Conservation (phyloP, 2,113 vertebrate species). For the Platysteira castanea region DNA sequence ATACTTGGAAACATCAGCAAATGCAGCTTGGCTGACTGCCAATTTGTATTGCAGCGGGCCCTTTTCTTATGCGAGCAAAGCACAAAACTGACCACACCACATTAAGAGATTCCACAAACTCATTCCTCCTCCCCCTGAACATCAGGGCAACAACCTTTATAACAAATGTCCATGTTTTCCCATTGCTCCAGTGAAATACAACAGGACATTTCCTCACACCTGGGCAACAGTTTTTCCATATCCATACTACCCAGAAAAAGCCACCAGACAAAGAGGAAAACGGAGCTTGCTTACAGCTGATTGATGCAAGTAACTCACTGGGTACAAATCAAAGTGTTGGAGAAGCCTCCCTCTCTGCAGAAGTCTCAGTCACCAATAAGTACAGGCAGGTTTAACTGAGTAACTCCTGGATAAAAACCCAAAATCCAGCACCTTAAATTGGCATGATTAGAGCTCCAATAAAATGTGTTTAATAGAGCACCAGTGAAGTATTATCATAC, state of each 20-base stretch:
- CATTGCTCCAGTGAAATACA: neutral
- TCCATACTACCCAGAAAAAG: neutral
- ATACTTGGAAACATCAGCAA: neutral
- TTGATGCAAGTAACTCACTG: neutral
- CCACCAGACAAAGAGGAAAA: neutral
- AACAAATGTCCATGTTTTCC: neutral
- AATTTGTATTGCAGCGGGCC: neutral
- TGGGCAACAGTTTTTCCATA: neutral
- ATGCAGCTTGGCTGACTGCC: neutral
- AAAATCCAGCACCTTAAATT: neutral
- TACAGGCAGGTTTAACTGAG: neutral
- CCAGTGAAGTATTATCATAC: neutral
- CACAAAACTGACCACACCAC: neutral
- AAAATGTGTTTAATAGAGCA: neutral
- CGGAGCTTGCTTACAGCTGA: neutral
- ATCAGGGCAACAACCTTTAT: neutral
- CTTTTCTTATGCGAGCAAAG: neutral
- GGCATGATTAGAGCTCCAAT: neutral
- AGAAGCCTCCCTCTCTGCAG: neutral
- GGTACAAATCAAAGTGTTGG: neutral
- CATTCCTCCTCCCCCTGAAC: neutral
- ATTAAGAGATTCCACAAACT: neutral
- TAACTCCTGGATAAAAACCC: neutral
- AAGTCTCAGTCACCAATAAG: neutral
- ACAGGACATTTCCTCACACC: neutral